Evolutionary conservation across 92 coral and sea anemone species (phyloP), one percentile per base, ranked within the genome.

Genomic region (Desmophyllum pertusum): DNA sequence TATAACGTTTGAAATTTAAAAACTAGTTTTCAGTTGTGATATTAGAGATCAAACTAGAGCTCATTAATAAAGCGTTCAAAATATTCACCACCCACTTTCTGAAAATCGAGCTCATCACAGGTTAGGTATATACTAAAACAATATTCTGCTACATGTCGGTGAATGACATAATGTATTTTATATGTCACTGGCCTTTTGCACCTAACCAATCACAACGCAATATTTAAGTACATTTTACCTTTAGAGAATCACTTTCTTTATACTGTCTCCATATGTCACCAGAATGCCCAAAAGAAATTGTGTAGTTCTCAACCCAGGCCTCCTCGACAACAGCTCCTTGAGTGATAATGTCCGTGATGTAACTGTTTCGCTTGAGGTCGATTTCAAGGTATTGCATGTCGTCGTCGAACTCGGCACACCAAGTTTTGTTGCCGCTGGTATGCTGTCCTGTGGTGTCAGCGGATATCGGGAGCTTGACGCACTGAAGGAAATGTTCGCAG

Each of bases 401-500:
- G 64, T 90, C 90, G 43, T 86, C 86, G 64, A 89, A 88, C 67
- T 83, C 91, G 3, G 94, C 76, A 52, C 97, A 93, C 97, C 97
- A 93, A 55, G 91, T 80, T 59, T 67, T 71, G 77, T 85, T 78
- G 71, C 66, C 33, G 33, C 76, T 45, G 68, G 48, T 78, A 78
- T 13, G 39, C 72, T 59, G 82, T 78, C 55, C 38, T 62, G 71
- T 18, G 71, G 71, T 4, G 71, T 78, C 57, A 62, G 39, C 31
- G 82, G 82, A 78, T 78, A 59, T 78, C 82, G 53, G 30, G 71
- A 61, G 27, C 82, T 78, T 40, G 82, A 78, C 8, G 82, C 52
- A 63, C 52, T 59, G 42, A 78, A 15, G 17, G 82, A 25, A 15
- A 25, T n/a, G 70, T 78, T 78, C 25, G 39, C 33, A 8, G 51